Conservation (phyloP, 2,888 invertebrate species). For the Cataglyphis altisquamis region DNA sequence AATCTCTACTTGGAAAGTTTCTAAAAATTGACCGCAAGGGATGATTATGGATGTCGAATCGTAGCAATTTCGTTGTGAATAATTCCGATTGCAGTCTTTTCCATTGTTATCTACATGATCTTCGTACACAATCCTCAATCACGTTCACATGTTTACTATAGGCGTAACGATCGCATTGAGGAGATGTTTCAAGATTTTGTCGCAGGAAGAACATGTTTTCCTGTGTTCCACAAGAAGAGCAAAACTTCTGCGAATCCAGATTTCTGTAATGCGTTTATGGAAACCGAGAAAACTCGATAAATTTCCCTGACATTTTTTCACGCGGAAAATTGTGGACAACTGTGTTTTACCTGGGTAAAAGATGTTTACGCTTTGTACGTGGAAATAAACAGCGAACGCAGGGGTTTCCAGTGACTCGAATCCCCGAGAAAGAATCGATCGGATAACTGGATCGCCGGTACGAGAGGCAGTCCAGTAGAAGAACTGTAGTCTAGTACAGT, state of each 20-base stretch:
- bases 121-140: background rate
- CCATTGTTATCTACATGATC: background rate
- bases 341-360: slow-evolving; percentile 9
- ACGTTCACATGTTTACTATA: slow-evolving; percentile 20
- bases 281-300: background rate
- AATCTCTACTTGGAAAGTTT: slow-evolving; percentile 15
- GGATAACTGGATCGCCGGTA: slow-evolving; percentile 35
- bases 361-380: background rate
- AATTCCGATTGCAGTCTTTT: background rate
- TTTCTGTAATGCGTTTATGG: background rate
- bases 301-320: background rate
- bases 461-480: slow-evolving; percentile 33
- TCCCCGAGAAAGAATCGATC: slow-evolving; percentile 41
- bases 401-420: slow-evolving; percentile 5
- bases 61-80: slow-evolving; percentile 9
- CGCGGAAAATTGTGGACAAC: slow-evolving; percentile 7
- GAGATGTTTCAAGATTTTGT: background rate
- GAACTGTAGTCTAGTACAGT: slow-evolving; percentile 11
- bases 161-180: slow-evolving; percentile 4
- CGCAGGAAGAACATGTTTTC: no score
- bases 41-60: slow-evolving; percentile 15
- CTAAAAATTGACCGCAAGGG: slow-evolving; percentile 36
- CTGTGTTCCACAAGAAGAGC: background rate
- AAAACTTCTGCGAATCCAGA: background rate
- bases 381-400: background rate